Percentiles rank a stretch among this genome's conserved stretches.
Conservation (phyloP, 2,888 invertebrate genomes). For the Andrena fulva region DNA sequence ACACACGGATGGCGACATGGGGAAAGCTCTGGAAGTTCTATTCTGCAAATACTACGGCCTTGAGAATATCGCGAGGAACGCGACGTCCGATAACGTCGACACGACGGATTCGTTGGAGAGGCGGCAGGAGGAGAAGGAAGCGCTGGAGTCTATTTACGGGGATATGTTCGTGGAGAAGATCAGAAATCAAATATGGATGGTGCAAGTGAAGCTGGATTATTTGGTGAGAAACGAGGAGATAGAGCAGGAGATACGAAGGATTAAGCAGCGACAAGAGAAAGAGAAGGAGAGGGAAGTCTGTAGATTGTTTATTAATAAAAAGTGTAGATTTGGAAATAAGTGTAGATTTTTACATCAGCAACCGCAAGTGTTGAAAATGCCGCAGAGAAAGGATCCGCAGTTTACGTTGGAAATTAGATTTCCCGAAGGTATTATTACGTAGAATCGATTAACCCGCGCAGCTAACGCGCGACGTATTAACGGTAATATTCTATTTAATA, state of each 20-base stretch:
- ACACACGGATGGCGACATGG: constrained; percentile 89
- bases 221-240: constrained; percentile 86
- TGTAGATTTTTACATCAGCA: constrained; percentile 91
- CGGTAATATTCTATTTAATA: constrained; percentile 6
- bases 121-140: constrained; percentile 90
- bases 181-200: constrained; percentile 89
- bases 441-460: constrained; percentile 29
- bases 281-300: constrained; percentile 87
- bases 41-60: constrained; percentile 90
- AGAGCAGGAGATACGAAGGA: constrained; percentile 75
- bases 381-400: constrained; percentile 79
- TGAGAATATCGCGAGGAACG: constrained; percentile 83
- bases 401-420: constrained; percentile 92
- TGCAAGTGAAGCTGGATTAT: constrained; percentile 89
- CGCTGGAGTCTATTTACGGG: constrained; percentile 92
- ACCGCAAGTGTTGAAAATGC: constrained; percentile 82
- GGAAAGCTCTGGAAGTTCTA: constrained; percentile 89
- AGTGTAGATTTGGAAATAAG: constrained; percentile 90
- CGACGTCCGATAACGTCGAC: constrained; percentile 83
- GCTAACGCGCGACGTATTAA: constrained; percentile 6
- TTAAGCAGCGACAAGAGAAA: constrained; percentile 84
- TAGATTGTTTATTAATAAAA: constrained; percentile 87
- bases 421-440: constrained; percentile 85
- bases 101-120: constrained; percentile 88
- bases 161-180: constrained; percentile 89